Base-by-base conservation (phyloP, 1,140 invertebrate species). In the Drosophila parvula region DNA sequence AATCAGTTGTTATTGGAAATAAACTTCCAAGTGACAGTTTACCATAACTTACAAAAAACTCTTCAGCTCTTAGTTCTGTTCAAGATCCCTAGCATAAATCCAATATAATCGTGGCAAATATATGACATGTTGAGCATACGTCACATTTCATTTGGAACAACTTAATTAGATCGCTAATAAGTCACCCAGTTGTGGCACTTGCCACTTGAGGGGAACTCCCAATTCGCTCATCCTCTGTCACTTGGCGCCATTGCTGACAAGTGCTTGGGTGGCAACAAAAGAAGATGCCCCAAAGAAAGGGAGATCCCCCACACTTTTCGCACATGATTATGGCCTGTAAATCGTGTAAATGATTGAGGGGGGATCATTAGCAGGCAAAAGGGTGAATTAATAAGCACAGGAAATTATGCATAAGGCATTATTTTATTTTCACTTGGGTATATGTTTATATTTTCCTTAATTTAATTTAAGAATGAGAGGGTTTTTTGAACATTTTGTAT, bases 171-270 rank as follows among this genome's bases (percentile, higher is more conserved):
- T 74, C 62, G 79, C 71, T 47, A 79, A 83, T 82, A 86, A 83
- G 65, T 83, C 82, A 79, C 70, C 51, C 78, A 75, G 57, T 55
- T 68, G 60, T 70, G 74, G 64, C 81, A 77, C 73, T 57, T 62
- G 73, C 34, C 58, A 44, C n/a, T 45, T 41, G 47, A 38, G 62
- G 45, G 73, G 68, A 44, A 58, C 22, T 18, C 22, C 36, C 30
- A 30, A 30, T 60, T 10, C 57, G 22, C 22, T 47, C 64, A 45
- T 50, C 44, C 41, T 48, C n/a, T 59, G 22, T 56, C 75, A 74
- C 76, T 83, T 86, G 82, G 82, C 82, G 82, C 82, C 82, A 88
- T 74, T 77, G 82, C 61, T 86, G 82, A 86, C 83, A 88, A 86
- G 81, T 70, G 83, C 83, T 40, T 86, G 83, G 82, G 82, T 86